Evolutionary conservation across 2,797 vertebrate species (phyloP).

Genomic region (Thalassophryne amazonica): DNA sequence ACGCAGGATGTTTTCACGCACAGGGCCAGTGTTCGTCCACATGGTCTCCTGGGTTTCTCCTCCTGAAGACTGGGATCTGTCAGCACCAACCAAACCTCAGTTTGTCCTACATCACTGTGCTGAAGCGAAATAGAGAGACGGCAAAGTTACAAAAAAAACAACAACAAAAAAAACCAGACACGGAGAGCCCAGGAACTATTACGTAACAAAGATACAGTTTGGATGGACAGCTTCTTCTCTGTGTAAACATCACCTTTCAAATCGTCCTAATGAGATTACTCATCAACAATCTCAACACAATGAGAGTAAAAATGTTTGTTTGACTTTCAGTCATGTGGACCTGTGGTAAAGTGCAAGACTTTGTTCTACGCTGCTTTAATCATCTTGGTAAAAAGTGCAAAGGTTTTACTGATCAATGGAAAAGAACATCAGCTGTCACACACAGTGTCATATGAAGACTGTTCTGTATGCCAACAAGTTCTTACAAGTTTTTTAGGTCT

Average conservation of each 20-base stretch:
- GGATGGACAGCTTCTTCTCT: too few relatives aligned
- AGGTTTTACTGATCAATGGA: conserved; percentile 64
- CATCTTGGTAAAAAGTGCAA: conserved; percentile 70
- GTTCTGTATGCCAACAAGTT: conserved; percentile 42
- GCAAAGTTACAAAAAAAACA: neutral
- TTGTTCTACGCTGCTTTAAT: conserved; percentile 68
- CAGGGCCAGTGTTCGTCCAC: conserved; percentile 78
- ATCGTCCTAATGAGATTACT: conserved; percentile 21
- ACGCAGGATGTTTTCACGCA: conserved; percentile 79
- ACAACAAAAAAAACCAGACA: neutral
- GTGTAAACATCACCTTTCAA: too few relatives aligned
- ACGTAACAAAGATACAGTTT: conserved; percentile 36
- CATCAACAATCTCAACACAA: conserved; percentile 14
- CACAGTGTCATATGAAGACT: conserved; percentile 34
- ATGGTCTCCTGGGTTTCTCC: conserved; percentile 18
- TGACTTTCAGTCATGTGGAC: conserved; percentile 33
- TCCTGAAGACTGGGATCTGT: conserved; percentile 87
- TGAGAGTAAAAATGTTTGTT: conserved; percentile 4
- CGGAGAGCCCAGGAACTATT: conserved; percentile 9
- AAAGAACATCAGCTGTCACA: conserved; percentile 42
- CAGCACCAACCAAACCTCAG: conserved; percentile 84
- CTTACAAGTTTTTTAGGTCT: conserved; percentile 63
- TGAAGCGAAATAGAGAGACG: conserved; percentile 37
- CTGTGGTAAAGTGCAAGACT: conserved; percentile 61
- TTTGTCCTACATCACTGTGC: conserved; percentile 63